Base-by-base conservation (phyloP, 2,888 invertebrate genomes). In the Ischnus inquisitorius region DNA sequence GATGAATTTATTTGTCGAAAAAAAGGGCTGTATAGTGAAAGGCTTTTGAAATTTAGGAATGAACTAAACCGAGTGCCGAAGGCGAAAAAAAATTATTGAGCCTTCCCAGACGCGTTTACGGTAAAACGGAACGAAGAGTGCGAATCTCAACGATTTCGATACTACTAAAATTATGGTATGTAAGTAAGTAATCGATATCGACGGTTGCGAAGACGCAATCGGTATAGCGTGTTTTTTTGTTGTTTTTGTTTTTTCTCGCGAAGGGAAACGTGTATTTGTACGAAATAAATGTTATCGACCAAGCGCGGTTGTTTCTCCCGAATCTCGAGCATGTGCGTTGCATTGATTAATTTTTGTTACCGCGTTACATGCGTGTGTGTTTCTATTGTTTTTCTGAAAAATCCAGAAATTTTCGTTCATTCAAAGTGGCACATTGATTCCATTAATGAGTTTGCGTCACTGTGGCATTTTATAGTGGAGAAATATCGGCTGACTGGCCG, bases 261-360 rank as follows among this genome's bases (percentile, higher is more conserved):
- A 34, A 34, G 57, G 68, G 72, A 67, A 69, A 78, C 71, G 25
- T 84, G 69, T 84, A 86, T 86, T 85, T 85, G 72, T 85, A 80
- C 57, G 60, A 82, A 85, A 84, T 83, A 82, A 79, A 83, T 62
- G 77, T 79, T 51, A 79, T 78, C 48, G 75, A 54, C 72, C 78
- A 72, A 46, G 39, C 3, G 67, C 39, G 72, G 64, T 72, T 67
- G 54, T 71, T 75, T 57, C 48, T 78, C 72, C 67, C 51, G 48
- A 60, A 48, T 68, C 75, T 60, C 28, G 12, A 68, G 83, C 75
- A 80, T 85, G 80, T 25, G 28, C 72, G 54, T 80, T 79, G 79
- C 81, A 79, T 76, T 79, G 34, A 19, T 60, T 82, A n/a, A n/a
- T 65, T 72, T 79, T 82, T 62, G 16, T 41, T 60, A 62, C 19